Conservation (phyloP, 2,888 invertebrate genomes). For the Synanthedon vespiformis region DNA sequence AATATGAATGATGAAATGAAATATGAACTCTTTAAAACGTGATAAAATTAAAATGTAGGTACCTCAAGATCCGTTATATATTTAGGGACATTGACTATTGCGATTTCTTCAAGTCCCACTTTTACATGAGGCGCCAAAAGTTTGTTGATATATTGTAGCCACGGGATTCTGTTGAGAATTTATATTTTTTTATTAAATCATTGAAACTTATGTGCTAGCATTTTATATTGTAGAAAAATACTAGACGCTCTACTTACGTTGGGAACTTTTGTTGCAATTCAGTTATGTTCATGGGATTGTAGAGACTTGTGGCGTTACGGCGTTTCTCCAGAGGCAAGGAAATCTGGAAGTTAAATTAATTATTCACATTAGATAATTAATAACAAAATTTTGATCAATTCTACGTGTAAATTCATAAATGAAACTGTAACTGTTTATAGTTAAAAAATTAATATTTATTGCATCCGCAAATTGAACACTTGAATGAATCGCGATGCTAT, state of each 20-base stretch:
- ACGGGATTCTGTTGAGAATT: conserved; percentile 69
- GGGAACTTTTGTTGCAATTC: conserved; percentile 82
- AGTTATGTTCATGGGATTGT: conserved; percentile 89
- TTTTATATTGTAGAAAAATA: background rate
- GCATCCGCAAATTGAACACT: conserved; percentile 6
- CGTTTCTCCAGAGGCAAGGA: conserved; percentile 90
- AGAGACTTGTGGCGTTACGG: conserved; percentile 89
- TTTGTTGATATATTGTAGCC: conserved; percentile 87
- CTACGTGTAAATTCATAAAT: background rate
- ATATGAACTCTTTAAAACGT: too few relatives aligned
- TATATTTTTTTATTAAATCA: background rate
- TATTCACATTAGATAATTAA: background rate
- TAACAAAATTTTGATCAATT: background rate
- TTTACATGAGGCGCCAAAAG: conserved; percentile 76
- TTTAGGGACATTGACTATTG: conserved; percentile 87
- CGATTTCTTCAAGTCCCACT: conserved; percentile 76
- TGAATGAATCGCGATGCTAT: conserved; percentile 10
- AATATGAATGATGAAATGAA: too few relatives aligned
- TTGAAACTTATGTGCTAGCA: background rate
- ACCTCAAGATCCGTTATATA: conserved; percentile 81
- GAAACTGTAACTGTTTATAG: background rate
- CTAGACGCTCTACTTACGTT: conserved; percentile 32
- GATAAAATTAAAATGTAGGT: conserved; percentile 8
- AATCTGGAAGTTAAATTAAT: conserved; percentile 68
- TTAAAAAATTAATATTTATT: conserved; percentile 1